Percentiles rank a stretch among this genome's conserved stretches.
Evolutionary conservation across 2,888 invertebrate species (phyloP).

Genomic region (Oligia latruncula): DNA sequence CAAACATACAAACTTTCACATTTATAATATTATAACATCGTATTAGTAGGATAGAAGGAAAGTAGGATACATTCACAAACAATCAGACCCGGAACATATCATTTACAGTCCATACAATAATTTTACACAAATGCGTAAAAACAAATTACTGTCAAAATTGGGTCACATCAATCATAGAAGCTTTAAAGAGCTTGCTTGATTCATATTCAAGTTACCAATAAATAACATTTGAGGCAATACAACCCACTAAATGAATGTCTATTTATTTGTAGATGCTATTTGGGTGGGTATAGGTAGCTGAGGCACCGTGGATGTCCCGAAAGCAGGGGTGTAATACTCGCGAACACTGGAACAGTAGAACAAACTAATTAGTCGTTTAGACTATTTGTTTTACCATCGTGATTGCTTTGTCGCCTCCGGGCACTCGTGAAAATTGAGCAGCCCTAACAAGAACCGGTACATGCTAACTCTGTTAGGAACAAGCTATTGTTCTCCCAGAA

Average conservation of each 20-base stretch:
- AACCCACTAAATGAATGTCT: slow-evolving; percentile 30
- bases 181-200: slow-evolving; percentile 4
- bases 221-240: background rate
- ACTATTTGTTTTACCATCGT: slow-evolving; percentile 82
- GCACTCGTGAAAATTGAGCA: slow-evolving; percentile 70
- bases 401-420: slow-evolving; percentile 82
- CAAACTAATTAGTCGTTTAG: slow-evolving; percentile 88
- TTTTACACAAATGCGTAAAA: background rate
- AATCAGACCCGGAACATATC: background rate
- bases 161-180: background rate
- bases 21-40: background rate
- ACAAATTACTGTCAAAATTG: slow-evolving; percentile 10
- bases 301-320: slow-evolving; percentile 60
- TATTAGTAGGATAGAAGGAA: background rate
- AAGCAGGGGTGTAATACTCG: slow-evolving; percentile 63
- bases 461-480: slow-evolving; percentile 62
- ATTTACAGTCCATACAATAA: background rate
- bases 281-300: slow-evolving; percentile 41
- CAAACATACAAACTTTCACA: background rate
- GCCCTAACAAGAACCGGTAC: slow-evolving; percentile 66
- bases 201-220: background rate
- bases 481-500: slow-evolving; percentile 56
- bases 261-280: slow-evolving; percentile 19
- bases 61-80: no score
- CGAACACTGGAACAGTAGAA: slow-evolving; percentile 76